Percentiles rank a stretch among this genome's conserved stretches.
Evolutionary conservation across 2,888 invertebrate genomes (phyloP).

Genomic region (Apamea sordens): DNA sequence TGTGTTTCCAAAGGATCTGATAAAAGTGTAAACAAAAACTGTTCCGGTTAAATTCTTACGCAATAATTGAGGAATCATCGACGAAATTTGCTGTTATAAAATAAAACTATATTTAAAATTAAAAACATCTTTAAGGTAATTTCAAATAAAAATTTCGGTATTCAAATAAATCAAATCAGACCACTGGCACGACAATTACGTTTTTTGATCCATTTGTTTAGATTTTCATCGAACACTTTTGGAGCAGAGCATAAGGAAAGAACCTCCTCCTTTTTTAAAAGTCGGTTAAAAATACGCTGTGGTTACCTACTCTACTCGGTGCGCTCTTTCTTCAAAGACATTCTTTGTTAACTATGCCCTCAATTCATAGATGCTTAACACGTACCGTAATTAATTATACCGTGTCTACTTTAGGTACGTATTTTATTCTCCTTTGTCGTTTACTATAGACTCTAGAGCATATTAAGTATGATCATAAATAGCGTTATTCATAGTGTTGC

Average conservation of each 20-base stretch:
- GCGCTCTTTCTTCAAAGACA: slow-evolving; percentile 33
- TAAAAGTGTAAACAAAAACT: not conserved
- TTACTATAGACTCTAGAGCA: slow-evolving; percentile 2
- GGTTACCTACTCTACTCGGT: not conserved
- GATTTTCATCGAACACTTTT: not conserved
- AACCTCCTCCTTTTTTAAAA: too few relatives aligned
- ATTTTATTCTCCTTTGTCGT: slow-evolving; percentile 24
- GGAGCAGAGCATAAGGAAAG: not conserved
- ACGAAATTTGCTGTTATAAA: not conserved
- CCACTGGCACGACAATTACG: not conserved
- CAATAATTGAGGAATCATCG: not conserved
- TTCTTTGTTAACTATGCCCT: slow-evolving; percentile 23
- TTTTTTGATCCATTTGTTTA: not conserved
- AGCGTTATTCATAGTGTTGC: slow-evolving; percentile 41
- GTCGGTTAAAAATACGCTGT: not conserved
- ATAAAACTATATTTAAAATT: not conserved
- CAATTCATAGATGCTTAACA: slow-evolving; percentile 40
- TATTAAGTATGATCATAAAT: slow-evolving; percentile 46
- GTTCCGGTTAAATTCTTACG: not conserved
- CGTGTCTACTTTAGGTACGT: slow-evolving; percentile 37
- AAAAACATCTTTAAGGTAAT: not conserved
- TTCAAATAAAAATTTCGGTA: not conserved
- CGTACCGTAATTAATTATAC: slow-evolving; percentile 49
- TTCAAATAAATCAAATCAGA: not conserved
- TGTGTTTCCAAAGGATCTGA: not conserved